phyloP scores from a whole-genome alignment of 2,113 vertebrate genomes.

The Caretta caretta region DNA sequence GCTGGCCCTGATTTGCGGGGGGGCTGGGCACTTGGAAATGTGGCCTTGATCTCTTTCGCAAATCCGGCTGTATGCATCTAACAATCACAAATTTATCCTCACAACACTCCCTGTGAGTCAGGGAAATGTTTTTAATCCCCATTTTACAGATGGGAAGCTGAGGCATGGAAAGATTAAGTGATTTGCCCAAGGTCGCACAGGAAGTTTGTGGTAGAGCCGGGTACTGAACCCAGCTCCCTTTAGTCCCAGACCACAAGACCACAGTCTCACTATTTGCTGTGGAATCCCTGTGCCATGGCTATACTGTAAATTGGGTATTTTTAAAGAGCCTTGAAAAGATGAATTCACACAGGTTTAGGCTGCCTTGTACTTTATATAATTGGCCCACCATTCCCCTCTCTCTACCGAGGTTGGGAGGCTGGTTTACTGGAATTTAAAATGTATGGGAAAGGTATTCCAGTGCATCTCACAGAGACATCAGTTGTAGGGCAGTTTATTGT shows the following conservation, averaged over 20 bases:
- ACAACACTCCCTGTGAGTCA: background rate
- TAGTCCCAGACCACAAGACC: background rate
- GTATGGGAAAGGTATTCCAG: background rate
- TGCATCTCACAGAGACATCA: background rate
- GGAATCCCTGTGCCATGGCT: background rate
- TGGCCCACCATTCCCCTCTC: background rate
- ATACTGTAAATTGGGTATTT: fast-evolving
- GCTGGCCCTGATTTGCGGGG: too few relatives aligned
- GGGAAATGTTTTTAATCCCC: background rate
- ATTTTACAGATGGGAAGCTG: background rate
- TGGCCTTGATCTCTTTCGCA: background rate
- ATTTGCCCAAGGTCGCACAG: background rate
- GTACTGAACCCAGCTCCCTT: too few relatives aligned
- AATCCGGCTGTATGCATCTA: background rate
- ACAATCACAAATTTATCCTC: background rate
- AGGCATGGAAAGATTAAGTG: background rate
- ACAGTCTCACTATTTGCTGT: fast-evolving
- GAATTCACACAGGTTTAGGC: background rate
- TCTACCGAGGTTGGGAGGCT: background rate
- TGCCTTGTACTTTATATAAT: background rate
- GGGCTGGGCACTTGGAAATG: background rate
- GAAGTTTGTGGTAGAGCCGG: background rate
- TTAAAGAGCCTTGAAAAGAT: background rate
- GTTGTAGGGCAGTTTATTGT: background rate
- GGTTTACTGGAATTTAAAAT: background rate